A percentile compares a stretch with the other conserved stretches of the same genome.
Evolutionary conservation across 2,888 invertebrate genomes (phyloP).

Genomic region (Colletes collaris): DNA sequence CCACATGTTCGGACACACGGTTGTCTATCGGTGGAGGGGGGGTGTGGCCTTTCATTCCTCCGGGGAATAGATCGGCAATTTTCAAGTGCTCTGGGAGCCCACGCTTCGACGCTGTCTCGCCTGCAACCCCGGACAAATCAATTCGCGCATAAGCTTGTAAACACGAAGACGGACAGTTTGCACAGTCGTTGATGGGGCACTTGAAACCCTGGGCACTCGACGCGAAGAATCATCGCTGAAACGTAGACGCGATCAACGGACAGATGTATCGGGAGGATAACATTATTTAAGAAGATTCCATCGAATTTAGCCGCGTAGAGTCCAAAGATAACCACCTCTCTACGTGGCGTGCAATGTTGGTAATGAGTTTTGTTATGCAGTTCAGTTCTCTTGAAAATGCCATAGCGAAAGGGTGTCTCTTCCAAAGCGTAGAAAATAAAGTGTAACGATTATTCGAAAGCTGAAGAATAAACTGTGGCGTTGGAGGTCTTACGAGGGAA

Average conservation of each 20-base stretch:
- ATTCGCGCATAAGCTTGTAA: conserved; percentile 81
- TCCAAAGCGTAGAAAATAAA: too few relatives aligned
- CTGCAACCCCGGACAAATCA: conserved; percentile 76
- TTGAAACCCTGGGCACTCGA: conserved; percentile 12
- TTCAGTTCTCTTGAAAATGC: too few relatives aligned
- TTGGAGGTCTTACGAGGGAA: too few relatives aligned
- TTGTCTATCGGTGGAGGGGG: conserved; percentile 55
- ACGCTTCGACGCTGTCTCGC: conserved; percentile 31
- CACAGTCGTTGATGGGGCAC: conserved; percentile 62
- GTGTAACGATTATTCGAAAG: too few relatives aligned
- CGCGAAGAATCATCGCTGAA: conserved; percentile 9
- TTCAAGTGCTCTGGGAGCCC: conserved; percentile 71
- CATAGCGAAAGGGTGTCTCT: too few relatives aligned
- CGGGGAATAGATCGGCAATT: conserved; percentile 70
- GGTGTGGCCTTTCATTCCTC: conserved; percentile 42
- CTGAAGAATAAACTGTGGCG: too few relatives aligned
- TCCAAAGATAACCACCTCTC: too few relatives aligned
- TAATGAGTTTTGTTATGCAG: too few relatives aligned
- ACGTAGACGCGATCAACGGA: background rate
- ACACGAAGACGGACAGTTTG: conserved; percentile 74
- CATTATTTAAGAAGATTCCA: background rate
- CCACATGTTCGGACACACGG: conserved; percentile 79
- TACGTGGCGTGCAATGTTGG: too few relatives aligned
- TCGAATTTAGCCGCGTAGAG: background rate
- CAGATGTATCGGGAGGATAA: background rate